Evolutionary conservation across 1,140 invertebrate genomes (phyloP), one percentile per base, ranked within the genome.

Genomic region (Macrosteles quadrilineatus): DNA sequence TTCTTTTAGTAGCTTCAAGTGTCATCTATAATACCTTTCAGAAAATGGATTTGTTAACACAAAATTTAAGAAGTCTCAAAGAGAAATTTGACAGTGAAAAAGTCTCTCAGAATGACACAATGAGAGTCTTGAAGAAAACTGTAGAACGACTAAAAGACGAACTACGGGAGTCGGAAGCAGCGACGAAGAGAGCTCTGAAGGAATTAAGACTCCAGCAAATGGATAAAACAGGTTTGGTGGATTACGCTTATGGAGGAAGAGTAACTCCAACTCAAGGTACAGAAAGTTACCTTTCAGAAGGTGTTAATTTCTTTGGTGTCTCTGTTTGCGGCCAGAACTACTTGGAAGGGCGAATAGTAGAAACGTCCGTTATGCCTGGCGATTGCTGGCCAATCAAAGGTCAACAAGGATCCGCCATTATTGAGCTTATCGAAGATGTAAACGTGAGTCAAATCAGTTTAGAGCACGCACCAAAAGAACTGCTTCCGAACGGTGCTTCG

Each of bases 341-440:
- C n/a, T 19, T 50, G 3, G 47, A 50, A 23, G 21, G 47, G n/a
- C 17, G 47, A 50, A 50, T 50, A 19, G 17, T 73, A 31, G 94
- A 96, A 76, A 93, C 95, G 3, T 92, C 93, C 72, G 86, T 95
- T 14, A 86, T 91, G 77, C 96, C 97, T 6, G 98, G 97, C 27
- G 88, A 97, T 77, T 99, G 97, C 81, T 99, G 97, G 96, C 92
- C 96, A 29, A 98, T 99, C 81, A 91, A 94, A 78, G 95, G 95
- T 0, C 81, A 83, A 17, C 82, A 83, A 53, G 96, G 94, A 25
- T 88, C 82, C 71, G 76, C 82, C 80, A 86, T 94, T 32, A 86
- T 94, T 9, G 88, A 91, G 74, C 85, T 97, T 17, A 90, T 92
- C 72, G 87, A 84, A 32, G 81, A 84, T 47, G 91, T 97, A 66